Base-by-base conservation (phyloP, 2,113 vertebrate genomes). In the Podarcis raffonei region DNA sequence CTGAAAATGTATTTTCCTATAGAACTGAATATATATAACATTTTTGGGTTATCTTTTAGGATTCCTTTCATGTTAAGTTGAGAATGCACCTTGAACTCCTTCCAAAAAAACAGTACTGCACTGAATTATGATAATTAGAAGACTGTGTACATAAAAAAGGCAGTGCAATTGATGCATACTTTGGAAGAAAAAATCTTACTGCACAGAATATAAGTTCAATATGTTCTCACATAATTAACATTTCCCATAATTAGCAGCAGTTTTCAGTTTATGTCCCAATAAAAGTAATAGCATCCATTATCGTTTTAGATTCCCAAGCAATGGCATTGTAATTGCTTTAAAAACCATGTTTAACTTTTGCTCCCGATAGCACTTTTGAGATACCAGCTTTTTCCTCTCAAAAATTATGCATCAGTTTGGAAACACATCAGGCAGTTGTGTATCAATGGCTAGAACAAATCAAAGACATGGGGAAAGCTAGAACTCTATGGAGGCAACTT, bases 101-200 rank as follows among this genome's bases (percentile, higher is more conserved):
- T 96, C 97, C 97, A 96, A 97, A 96, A 96, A 96, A 92, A 89
- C 89, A 78, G 95, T 95, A 94, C 96, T 96, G 96, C 92, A 96
- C 93, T 96, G 95, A 97, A 97, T 98, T 97, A 97, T 96, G 94
- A 97, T 97, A 97, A 97, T 97, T 97, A 97, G 96, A 97, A 97
- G 96, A 96, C 96, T 96, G 96, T 97, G 96, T 81, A 92, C 95
- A 95, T 96, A 95, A 96, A 96, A 97, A 96, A 97, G 93, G 93
- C 94, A 95, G 94, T 83, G 92, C 92, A 95, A 95, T 96, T 95
- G 94, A 96, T 96, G 95, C 94, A 96, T 95, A 97, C 93, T 86
- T 79, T 82, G 22, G 89, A 76, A 76, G 22, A n/a, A 27, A 89
- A 95, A 95, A 97, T 95, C 96, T 96, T 93, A 95, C 97, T 96